A percentile compares a stretch with the other conserved stretches of the same genome.
These are phyloP conservation scores for Zoanthus gigantus DNA, from an alignment of 92 coral and sea anemone genomes.

Conservation along the genomic window DNA sequence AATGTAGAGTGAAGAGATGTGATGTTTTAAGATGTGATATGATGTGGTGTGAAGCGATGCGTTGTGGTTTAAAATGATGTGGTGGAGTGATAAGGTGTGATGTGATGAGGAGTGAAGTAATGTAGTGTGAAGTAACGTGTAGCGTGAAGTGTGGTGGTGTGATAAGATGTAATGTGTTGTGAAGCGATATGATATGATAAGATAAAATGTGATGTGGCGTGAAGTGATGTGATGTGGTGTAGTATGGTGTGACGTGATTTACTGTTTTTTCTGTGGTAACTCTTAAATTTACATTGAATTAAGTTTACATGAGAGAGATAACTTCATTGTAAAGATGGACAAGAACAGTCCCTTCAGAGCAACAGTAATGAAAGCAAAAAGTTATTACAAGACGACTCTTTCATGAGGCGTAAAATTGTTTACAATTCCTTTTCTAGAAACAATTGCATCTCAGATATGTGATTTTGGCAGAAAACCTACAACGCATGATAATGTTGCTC, in stretches of 20 bases:
- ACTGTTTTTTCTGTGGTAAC: too few relatives aligned
- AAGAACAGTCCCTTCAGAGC: neutral
- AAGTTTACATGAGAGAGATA: too few relatives aligned
- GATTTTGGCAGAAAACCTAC: neutral
- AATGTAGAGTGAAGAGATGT: too few relatives aligned
- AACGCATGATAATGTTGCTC: neutral
- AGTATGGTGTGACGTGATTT: neutral
- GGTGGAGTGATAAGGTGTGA: too few relatives aligned
- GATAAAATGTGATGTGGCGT: too few relatives aligned
- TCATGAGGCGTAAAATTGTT: neutral
- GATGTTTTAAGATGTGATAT: too few relatives aligned
- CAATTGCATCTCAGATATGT: neutral
- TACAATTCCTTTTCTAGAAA: neutral
- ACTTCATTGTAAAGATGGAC: neutral
- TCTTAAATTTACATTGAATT: too few relatives aligned
- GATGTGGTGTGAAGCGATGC: too few relatives aligned
- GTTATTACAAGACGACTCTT: neutral
- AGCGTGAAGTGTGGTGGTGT: neutral
- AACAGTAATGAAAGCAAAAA: neutral
- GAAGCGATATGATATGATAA: too few relatives aligned
- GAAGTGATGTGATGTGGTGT: neutral
- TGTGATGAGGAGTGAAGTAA: neutral
- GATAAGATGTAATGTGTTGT: neutral
- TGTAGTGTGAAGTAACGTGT: neutral
- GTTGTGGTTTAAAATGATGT: too few relatives aligned